Base-by-base conservation (phyloP, 1,140 invertebrate genomes). In the Conus betulinus region DNA sequence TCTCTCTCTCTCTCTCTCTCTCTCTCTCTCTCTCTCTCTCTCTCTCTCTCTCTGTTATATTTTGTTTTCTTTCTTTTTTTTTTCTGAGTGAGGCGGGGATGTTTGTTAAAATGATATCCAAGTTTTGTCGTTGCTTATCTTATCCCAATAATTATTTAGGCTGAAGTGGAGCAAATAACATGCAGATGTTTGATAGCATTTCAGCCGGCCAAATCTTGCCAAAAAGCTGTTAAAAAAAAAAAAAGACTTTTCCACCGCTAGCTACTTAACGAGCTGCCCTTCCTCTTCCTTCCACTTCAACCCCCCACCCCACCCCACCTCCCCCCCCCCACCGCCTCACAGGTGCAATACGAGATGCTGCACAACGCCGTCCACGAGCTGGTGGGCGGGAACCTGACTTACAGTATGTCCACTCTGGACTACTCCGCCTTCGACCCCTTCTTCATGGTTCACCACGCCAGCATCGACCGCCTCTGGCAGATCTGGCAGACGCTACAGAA, bases 391-490 rank as follows among this genome's bases (percentile, higher is more conserved):
- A 52, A 6, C 25, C 57, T 84, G n/a, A 63, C 55, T 1, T 78
- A 87, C 63, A 79, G 86, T 67, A 84, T 91, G 87, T 79, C 88
- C 81, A 89, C 90, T 11, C 88, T 91, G 89, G 88, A 90, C 53
- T 91, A 88, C 83, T 89, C 91, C 3, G 90, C 91, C 53, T 91
- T 89, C 86, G 91, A 91, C 85, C 91, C 91, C 27, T 55, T 89
- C 82, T 91, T 91, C 87, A 89, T 88, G 87, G 53, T 91, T 63
- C 86, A 89, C 79, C 90, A 88, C 71, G 87, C 87, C 52, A 89
- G 74, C 63, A 84, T 85, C 57, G 88, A 87, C 74, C 63, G 88
- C 39, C 25, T 89, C 52, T 91, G 90, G 90, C 60, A 85, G 60
- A 87, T 90, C 79, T 90, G 90, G 90, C 89, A 91, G 85, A 74